Base-by-base conservation (phyloP, 30 jellyfish, hydroid and myxozoan species). In the Mastigias papua region DNA sequence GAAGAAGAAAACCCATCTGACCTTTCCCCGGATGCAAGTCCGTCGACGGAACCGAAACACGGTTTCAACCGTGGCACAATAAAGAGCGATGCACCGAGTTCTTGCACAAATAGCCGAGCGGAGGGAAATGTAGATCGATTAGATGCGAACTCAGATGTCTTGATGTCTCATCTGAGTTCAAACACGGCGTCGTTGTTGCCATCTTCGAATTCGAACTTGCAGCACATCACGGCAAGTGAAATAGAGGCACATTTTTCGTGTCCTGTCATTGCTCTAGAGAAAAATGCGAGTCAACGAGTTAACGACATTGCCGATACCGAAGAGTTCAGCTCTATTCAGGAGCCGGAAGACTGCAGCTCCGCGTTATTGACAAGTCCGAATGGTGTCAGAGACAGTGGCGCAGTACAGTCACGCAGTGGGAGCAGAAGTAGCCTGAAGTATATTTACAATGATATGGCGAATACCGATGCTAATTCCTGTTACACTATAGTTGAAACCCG, bases 1-100 rank as follows among this genome's bases (percentile, higher is more conserved):
- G 96, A 93, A 48, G 98, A 93, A 51, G 98, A 93, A 80, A 81
- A 73, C 82, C 97, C 93, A 16, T 34, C 87, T 51, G 96, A 88
- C 34, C 69, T 88, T 7, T 88, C 96, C 1, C 96, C 96, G 1
- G 50, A 16, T 11, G 68, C 76, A 25, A 85, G 94, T 37, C 88
- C 88, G 3, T 34, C 28, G 1, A 50, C 48, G 54, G 92, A 54
- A 19, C 76, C 73, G 19, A 82, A 82, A 22, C 81, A 61, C 57
- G 67, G 35, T 1, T 25, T 33, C 35, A 34, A 30, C 17, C n/a
- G 25, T 42, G 83, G 13, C 25, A 22, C 30, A 26, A 6, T 15
- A 20, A 69, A 46, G 22, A 17, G 26, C 4, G 61, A 22, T 37
- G 58, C 1, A 20, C 30, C 80, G 20, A 37, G 34, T 21, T 9